phyloP scores from a whole-genome alignment of 2,113 vertebrate species.

The Fregata magnificens region DNA sequence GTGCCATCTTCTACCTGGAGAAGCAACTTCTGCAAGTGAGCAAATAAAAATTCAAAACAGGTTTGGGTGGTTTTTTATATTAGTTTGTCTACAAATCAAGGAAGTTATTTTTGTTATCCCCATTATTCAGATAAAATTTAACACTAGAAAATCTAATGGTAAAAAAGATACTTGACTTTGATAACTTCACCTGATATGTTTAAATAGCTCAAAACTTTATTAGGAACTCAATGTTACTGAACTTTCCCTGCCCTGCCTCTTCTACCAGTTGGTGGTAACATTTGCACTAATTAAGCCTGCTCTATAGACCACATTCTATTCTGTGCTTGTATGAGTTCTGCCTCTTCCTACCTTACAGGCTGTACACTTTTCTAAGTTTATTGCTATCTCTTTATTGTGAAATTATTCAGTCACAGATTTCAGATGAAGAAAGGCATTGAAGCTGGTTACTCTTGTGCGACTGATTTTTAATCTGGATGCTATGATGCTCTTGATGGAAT shows the following conservation, averaged over 20 bases:
- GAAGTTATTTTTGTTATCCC: background rate
- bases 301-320: background rate
- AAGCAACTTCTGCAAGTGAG: background rate
- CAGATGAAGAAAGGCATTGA: background rate
- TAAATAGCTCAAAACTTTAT: background rate
- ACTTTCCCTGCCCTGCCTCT: background rate
- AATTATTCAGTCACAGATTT: background rate
- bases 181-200: background rate
- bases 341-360: background rate
- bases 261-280: background rate
- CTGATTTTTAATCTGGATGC: background rate
- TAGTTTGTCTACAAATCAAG: background rate
- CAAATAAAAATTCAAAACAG: background rate
- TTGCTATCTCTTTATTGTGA: background rate
- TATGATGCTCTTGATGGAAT: background rate
- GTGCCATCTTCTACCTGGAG: accelerated
- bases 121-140: background rate
- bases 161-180: background rate
- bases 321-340: background rate
- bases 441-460: background rate
- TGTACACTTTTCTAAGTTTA: background rate
- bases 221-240: background rate
- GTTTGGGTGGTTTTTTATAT: background rate
- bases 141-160: background rate
- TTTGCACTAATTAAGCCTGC: background rate